These are phyloP conservation scores for Rhombomys opimus DNA, from an alignment of 2,113 vertebrate genomes.

Conservation along the genomic window DNA sequence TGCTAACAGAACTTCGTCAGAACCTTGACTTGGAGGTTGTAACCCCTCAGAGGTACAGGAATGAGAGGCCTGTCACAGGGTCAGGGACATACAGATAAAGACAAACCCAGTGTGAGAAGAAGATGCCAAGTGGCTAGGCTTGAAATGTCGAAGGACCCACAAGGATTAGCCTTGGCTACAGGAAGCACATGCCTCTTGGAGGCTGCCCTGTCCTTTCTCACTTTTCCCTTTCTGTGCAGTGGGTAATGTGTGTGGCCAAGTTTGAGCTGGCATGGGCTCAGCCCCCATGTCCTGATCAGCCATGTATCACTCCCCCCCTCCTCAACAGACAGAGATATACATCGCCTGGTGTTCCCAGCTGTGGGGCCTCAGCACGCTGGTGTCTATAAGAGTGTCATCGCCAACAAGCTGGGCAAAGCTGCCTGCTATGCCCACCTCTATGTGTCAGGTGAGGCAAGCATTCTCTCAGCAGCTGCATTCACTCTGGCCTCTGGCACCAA, in stretches of 20 bases:
- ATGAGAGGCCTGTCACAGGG: neutral
- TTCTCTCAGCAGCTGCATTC: neutral
- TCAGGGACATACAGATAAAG: neutral
- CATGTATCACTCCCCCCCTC: neutral
- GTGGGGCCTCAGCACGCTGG: conserved; percentile 95
- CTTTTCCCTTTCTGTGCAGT: neutral
- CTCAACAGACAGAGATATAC: conserved; percentile 93
- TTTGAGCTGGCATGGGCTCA: neutral
- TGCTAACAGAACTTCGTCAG: neutral
- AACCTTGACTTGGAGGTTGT: neutral
- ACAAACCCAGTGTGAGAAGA: neutral
- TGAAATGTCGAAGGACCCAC: neutral
- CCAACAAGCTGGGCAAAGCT: conserved; percentile 98
- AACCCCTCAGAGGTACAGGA: neutral
- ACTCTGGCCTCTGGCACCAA: neutral
- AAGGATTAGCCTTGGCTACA: neutral
- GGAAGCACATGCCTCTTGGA: neutral
- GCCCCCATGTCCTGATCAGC: neutral
- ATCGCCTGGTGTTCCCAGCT: conserved; percentile 93
- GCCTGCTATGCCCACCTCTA: conserved; percentile 98
- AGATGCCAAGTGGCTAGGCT: neutral
- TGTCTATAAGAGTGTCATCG: conserved; percentile 98
- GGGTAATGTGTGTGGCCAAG: neutral
- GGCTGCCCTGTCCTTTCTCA: neutral
- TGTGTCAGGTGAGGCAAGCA: conserved; percentile 91